Conservation (phyloP, 2,797 vertebrate genomes). For the Meda fulgida region DNA sequence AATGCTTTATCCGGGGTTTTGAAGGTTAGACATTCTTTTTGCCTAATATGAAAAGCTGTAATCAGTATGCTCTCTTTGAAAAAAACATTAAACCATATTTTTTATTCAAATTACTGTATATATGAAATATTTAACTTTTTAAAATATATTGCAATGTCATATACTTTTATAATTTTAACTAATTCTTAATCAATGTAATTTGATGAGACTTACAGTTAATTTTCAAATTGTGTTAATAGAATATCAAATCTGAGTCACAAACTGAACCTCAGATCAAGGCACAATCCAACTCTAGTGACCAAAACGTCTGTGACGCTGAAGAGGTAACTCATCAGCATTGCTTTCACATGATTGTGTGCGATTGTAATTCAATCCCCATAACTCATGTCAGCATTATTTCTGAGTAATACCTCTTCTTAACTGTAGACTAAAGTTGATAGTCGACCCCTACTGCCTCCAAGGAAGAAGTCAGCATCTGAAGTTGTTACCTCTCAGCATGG, state of each 20-base stretch:
- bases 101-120: neutral
- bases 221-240: constrained; percentile 4
- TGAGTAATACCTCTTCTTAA: neutral
- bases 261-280: neutral
- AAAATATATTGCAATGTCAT: neutral
- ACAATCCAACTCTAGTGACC: neutral
- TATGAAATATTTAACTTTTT: neutral
- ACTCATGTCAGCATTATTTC: neutral
- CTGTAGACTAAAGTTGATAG: neutral
- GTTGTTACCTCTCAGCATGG: neutral
- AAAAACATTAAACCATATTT: neutral
- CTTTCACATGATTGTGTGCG: neutral
- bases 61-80: neutral
- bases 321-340: neutral
- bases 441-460: neutral
- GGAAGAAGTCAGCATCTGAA: neutral
- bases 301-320: neutral
- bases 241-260: neutral
- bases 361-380: neutral
- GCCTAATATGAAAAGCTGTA: neutral
- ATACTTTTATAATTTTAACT: neutral
- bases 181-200: neutral
- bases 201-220: neutral
- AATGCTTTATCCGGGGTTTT: constrained; percentile 62
- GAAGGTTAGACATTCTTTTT: constrained; percentile 45